Conservation (phyloP, 2,888 invertebrate genomes). For the Agonopterix alstromeriana region DNA sequence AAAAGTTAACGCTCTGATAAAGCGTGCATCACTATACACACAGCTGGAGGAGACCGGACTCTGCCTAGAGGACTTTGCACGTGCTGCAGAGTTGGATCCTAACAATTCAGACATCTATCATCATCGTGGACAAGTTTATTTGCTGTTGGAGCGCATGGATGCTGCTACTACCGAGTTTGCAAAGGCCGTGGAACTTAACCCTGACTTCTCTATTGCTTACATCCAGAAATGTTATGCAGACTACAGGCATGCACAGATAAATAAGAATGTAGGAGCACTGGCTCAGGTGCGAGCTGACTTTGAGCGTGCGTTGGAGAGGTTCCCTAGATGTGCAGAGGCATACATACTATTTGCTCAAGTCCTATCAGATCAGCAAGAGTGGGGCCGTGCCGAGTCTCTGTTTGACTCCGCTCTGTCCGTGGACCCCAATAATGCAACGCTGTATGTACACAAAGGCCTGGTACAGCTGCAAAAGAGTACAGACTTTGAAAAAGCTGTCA, state of each 20-base stretch:
- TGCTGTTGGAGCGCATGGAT: slow-evolving; percentile 87
- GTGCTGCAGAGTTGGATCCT: slow-evolving; percentile 85
- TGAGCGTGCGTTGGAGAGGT: slow-evolving; percentile 84
- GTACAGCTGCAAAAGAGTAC: slow-evolving; percentile 91
- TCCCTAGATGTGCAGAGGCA: slow-evolving; percentile 90
- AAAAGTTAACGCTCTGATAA: slow-evolving; percentile 90
- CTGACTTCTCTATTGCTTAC: slow-evolving; percentile 89
- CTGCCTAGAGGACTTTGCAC: slow-evolving; percentile 87
- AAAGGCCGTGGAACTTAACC: slow-evolving; percentile 87
- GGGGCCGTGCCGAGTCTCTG: slow-evolving; percentile 87
- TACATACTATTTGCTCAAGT: slow-evolving; percentile 95
- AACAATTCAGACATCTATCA: slow-evolving; percentile 93
- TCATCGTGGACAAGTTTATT: slow-evolving; percentile 92
- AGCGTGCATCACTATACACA: slow-evolving; percentile 89
- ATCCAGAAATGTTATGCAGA: slow-evolving; percentile 95
- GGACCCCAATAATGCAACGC: slow-evolving; percentile 89
- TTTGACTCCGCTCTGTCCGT: slow-evolving; percentile 88
- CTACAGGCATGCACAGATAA: slow-evolving; percentile 82
- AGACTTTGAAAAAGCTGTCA: slow-evolving; percentile 86
- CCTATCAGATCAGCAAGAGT: slow-evolving; percentile 89
- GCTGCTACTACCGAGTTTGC: slow-evolving; percentile 90
- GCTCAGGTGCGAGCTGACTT: slow-evolving; percentile 84
- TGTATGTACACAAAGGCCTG: slow-evolving; percentile 91
- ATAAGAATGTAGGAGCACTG: slow-evolving; percentile 78
- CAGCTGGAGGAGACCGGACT: slow-evolving; percentile 85